Evolutionary conservation across 2,113 vertebrate species (phyloP), one percentile per base, ranked within the genome.

Genomic region (Eublepharis macularius): DNA sequence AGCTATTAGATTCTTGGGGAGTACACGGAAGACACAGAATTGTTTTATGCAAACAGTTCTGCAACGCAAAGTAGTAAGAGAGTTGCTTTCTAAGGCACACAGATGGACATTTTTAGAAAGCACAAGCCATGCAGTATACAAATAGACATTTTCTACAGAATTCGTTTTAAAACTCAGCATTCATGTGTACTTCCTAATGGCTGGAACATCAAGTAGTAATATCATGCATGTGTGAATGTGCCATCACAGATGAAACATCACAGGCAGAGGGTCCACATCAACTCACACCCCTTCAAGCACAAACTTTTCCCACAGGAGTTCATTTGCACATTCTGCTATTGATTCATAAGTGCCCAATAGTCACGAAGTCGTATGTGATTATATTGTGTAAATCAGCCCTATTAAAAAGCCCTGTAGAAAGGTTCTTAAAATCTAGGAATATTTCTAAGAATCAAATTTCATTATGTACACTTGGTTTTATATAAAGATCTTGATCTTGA

Each of bases 101-200:
- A 75, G 60, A 63, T 1, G 77, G 72, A 39, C 16, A 47, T 19
- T 10, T 87, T 91, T 80, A 13, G 78, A 60, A 89, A 83, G 36
- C 47, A 7, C 86, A 92, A 89, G 82, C 16, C 85, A 92, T 88
- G 88, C 89, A 29, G 74, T 36, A 39, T 51, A 70, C n/a, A 81
- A 83, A 85, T 0, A 0, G 13, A 8, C 49, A 78, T 79, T 66
- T 66, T 3, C 88, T 8, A 24, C 66, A 14, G n/a, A 83, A 16
- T 24, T 91, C 90, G 12, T 29, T 63, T 63, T 63, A 63, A 21
- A 45, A 78, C 10, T 26, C 60, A 68, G 34, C n/a, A 32, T 54
- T 68, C 36, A 19, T 32, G 6, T 13, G 34, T 19, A 32, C 32
- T 41, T 26, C 63, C 76, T 84, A 47, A 69, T 16, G 9, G 17